Conservation (phyloP, 1,140 invertebrate species). For the Drosophila sp. region DNA sequence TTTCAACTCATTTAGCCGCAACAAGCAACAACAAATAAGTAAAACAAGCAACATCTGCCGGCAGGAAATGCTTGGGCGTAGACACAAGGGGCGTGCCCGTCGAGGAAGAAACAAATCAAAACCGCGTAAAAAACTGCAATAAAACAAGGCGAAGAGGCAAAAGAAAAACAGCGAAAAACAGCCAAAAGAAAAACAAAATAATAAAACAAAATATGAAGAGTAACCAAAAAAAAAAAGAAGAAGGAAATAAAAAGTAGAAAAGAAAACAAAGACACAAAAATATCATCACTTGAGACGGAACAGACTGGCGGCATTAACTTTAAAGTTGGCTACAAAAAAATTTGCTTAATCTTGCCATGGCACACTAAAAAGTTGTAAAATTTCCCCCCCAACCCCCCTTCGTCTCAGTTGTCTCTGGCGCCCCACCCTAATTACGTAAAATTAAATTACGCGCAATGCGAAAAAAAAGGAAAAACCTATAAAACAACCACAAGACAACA, state of each 20-base stretch:
- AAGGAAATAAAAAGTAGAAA: slow-evolving; percentile 4
- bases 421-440: slow-evolving; percentile 28
- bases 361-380: slow-evolving; percentile 79
- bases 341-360: slow-evolving; percentile 68
- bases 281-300: slow-evolving; percentile 37
- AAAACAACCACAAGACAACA: slow-evolving; percentile 24
- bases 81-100: slow-evolving; percentile 23
- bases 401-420: slow-evolving; percentile 4
- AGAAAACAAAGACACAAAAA: slow-evolving; percentile 35
- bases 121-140: slow-evolving; percentile 74
- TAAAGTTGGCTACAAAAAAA: slow-evolving; percentile 56
- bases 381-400: slow-evolving; percentile 41
- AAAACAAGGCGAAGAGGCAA: slow-evolving; percentile 54
- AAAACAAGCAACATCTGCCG: slow-evolving; percentile 63
- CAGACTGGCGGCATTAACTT: slow-evolving; percentile 7
- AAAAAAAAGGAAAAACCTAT: slow-evolving; percentile 60
- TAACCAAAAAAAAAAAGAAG: slow-evolving; percentile 9
- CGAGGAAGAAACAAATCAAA: slow-evolving; percentile 72
- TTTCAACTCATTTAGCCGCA: slow-evolving; percentile 56
- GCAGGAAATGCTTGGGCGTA: slow-evolving; percentile 16
- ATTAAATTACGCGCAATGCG: slow-evolving; percentile 69
- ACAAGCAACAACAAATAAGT: slow-evolving; percentile 43
- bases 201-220: slow-evolving; percentile 67
- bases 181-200: slow-evolving; percentile 68
- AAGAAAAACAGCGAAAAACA: slow-evolving; percentile 20